Conservation (phyloP, 2,888 invertebrate genomes). For the Hydraecia micacea region DNA sequence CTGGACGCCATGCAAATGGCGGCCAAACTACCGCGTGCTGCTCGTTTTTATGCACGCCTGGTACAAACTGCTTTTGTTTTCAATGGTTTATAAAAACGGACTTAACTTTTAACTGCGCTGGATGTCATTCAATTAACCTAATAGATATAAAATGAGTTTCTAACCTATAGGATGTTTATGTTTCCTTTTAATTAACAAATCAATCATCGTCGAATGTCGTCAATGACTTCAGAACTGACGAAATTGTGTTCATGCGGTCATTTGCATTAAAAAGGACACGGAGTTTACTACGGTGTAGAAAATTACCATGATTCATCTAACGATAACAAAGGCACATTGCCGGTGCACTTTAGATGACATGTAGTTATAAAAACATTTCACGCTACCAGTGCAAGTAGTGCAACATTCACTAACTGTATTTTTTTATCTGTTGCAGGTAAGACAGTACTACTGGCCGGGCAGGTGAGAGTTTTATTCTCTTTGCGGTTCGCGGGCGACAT, state of each 20-base stretch:
- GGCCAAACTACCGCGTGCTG: constrained; percentile 64
- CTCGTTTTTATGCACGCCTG: constrained; percentile 70
- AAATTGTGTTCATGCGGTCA: constrained; percentile 1
- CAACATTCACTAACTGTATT: constrained; percentile 74
- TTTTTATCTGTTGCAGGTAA: constrained; percentile 86
- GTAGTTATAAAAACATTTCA: constrained; percentile 52
- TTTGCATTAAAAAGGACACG: not conserved
- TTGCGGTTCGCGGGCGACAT: constrained; percentile 79
- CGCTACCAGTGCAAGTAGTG: constrained; percentile 35
- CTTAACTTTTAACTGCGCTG: constrained; percentile 26
- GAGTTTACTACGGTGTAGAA: constrained; percentile 8
- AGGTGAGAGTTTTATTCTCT: constrained; percentile 83
- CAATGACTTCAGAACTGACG: not conserved
- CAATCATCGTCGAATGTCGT: not conserved
- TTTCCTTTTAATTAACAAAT: not conserved
- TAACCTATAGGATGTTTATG: not conserved
- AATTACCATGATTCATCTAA: constrained; percentile 33
- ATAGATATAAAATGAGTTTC: constrained; percentile 16
- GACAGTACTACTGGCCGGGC: constrained; percentile 77
- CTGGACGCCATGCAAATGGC: constrained; percentile 71
- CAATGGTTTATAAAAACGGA: constrained; percentile 27
- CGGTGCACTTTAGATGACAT: constrained; percentile 35
- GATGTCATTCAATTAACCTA: constrained; percentile 28
- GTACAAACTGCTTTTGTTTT: constrained; percentile 66
- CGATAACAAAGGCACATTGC: constrained; percentile 35